Percentiles rank a stretch among this genome's conserved stretches.
Evolutionary conservation across 1,140 invertebrate genomes (phyloP).

Genomic region (Metaphire vulgaris): DNA sequence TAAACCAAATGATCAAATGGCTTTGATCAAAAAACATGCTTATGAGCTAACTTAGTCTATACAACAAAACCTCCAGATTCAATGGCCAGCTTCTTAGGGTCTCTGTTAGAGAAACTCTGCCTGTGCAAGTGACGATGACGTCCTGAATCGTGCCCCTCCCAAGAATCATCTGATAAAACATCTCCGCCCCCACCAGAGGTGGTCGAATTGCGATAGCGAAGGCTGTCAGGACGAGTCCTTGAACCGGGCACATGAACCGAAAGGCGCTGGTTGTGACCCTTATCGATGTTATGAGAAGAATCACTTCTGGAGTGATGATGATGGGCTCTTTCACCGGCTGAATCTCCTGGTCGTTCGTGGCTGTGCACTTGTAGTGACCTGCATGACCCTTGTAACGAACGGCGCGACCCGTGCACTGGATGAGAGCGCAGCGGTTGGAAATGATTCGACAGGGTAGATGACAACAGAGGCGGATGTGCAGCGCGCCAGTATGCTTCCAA

Average conservation of each 20-base stretch:
- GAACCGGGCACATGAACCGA: neutral
- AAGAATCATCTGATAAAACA: neutral
- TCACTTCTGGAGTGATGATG: neutral
- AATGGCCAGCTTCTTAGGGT: neutral
- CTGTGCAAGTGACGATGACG: neutral
- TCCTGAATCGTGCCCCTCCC: neutral
- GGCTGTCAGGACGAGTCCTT: neutral
- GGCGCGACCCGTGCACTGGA: neutral
- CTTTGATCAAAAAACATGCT: no score
- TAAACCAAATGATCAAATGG: no score
- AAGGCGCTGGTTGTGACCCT: neutral
- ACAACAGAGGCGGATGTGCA: constrained; percentile 67
- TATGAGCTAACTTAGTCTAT: no score
- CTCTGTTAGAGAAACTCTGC: neutral
- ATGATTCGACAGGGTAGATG: neutral
- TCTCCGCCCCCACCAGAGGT: no score
- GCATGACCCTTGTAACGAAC: no score
- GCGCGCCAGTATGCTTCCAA: constrained; percentile 95
- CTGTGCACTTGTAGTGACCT: neutral
- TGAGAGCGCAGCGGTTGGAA: neutral
- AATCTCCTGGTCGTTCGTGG: neutral
- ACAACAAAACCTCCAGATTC: neutral
- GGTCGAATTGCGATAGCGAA: neutral
- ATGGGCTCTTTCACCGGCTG: neutral
- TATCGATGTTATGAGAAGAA: neutral